These are phyloP conservation scores for Gandaritis pyraliata DNA, from an alignment of 2,888 invertebrate genomes.

Conservation along the genomic window DNA sequence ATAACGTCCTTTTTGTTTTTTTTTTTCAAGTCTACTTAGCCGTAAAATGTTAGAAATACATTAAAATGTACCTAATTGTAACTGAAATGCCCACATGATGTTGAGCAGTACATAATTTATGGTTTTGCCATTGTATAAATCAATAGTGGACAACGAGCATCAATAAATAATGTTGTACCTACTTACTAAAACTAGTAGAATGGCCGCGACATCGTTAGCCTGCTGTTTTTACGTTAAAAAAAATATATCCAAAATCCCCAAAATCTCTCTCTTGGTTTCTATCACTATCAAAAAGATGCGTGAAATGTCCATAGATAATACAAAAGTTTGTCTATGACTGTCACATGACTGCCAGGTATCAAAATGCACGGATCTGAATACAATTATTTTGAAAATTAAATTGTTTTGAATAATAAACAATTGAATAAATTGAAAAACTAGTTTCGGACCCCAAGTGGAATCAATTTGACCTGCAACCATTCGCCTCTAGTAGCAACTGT, in stretches of 20 bases:
- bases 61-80: conserved; percentile 6
- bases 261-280: not conserved
- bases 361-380: conserved; percentile 18
- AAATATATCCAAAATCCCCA: not conserved
- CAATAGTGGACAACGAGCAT: not conserved
- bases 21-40: conserved; percentile 19
- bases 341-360: conserved; percentile 12
- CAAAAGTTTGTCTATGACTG: not conserved
- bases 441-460: conserved; percentile 22
- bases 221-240: not conserved
- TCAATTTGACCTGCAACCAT: conserved; percentile 15
- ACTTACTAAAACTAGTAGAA: no score
- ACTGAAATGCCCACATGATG: conserved; percentile 18
- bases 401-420: conserved; percentile 21
- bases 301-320: no score
- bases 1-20: no score
- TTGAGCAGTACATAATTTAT: no score
- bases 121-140: no score
- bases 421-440: conserved; percentile 28
- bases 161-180: no score
- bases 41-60: conserved; percentile 3
- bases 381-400: conserved; percentile 5
- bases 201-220: no score
- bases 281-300: conserved; percentile 5
- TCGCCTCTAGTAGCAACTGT: conserved; percentile 4